A percentile compares a stretch with the other conserved stretches of the same genome.
These are phyloP conservation scores for Beris morrisii DNA, from an alignment of 2,888 invertebrate genomes.

Conservation along the genomic window DNA sequence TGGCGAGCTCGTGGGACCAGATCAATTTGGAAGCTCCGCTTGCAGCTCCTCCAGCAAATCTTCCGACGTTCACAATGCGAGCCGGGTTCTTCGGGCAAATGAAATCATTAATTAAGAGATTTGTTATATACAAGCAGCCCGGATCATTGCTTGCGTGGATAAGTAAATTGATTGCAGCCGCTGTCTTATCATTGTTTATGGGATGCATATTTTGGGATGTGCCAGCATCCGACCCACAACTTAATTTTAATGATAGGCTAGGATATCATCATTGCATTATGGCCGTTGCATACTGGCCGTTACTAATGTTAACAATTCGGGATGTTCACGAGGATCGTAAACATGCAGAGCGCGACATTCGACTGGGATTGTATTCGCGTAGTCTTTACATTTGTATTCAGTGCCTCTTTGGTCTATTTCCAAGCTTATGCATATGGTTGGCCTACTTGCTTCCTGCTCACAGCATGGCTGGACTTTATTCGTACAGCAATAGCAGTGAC, in stretches of 20 bases:
- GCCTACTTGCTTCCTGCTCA: slow-evolving; percentile 86
- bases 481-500: slow-evolving; percentile 66
- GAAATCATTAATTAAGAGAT: slow-evolving; percentile 64
- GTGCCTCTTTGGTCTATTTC: slow-evolving; percentile 77
- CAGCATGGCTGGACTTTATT: slow-evolving; percentile 83
- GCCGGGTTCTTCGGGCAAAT: slow-evolving; percentile 71
- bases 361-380: slow-evolving; percentile 77
- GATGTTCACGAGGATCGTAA: slow-evolving; percentile 58
- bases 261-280: slow-evolving; percentile 87
- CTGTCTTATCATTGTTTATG: slow-evolving; percentile 77
- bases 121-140: slow-evolving; percentile 77
- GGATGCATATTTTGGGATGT: slow-evolving; percentile 91
- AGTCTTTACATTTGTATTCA: slow-evolving; percentile 78
- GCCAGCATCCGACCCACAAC: slow-evolving; percentile 72
- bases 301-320: slow-evolving; percentile 63
- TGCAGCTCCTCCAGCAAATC: slow-evolving; percentile 74
- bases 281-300: slow-evolving; percentile 77
- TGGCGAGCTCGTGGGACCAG: slow-evolving; percentile 71
- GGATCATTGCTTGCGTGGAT: slow-evolving; percentile 79
- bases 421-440: slow-evolving; percentile 77
- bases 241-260: slow-evolving; percentile 74
- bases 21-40: slow-evolving; percentile 57
- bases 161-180: slow-evolving; percentile 75
- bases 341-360: slow-evolving; percentile 78
- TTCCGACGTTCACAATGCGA: slow-evolving; percentile 66